Base-by-base conservation (phyloP, 2,797 vertebrate genomes). In the Thunnus albacares region DNA sequence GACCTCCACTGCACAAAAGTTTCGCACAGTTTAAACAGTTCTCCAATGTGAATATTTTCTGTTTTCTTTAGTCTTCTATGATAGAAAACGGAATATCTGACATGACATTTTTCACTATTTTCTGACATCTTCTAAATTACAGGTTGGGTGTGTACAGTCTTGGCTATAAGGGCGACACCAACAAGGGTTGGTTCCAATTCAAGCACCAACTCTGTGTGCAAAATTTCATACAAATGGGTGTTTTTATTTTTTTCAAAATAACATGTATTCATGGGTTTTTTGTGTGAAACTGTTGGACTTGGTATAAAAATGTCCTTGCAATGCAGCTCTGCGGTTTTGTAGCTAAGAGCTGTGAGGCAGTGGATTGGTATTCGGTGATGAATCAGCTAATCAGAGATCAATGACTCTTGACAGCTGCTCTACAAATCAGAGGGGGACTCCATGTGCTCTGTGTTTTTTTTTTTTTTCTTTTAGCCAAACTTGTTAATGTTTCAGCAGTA, bases 331-430 rank as follows among this genome's bases (percentile, higher is more conserved):
- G 55, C 24, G 15, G 2, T 3, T 43, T 13, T 63, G 62, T 18
- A 64, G 66, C 51, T 62, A 3, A 58, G 51, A 71, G 71, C 79
- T 55, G 30, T 49, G 24, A 30, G 20, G 68, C 45, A 55, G 74
- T 22, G 49, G 53, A 63, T 76, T n/a, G 13, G 8, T 63, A 56
- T 66, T 11, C 18, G 26, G 26, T 57, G 71, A 75, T 75, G 69
- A 74, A 82, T 82, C 64, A 55, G 58, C 65, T 70, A 52, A 74
- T 82, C 72, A 64, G 6, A 56, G 64, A 79, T 77, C 72, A 73
- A 59, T 73, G 53, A 18, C 59, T 76, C 26, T 60, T 43, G 77
- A 80, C 47, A 52, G 59, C 58, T 69, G 4, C 56, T 64, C 70
- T 22, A 58, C 63, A 63, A 82, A 69, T 67, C 64, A 76, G 66